Evolutionary conservation across 1,140 invertebrate genomes (phyloP), one percentile per base, ranked within the genome.

Genomic region (Gyrodactylus salaris): DNA sequence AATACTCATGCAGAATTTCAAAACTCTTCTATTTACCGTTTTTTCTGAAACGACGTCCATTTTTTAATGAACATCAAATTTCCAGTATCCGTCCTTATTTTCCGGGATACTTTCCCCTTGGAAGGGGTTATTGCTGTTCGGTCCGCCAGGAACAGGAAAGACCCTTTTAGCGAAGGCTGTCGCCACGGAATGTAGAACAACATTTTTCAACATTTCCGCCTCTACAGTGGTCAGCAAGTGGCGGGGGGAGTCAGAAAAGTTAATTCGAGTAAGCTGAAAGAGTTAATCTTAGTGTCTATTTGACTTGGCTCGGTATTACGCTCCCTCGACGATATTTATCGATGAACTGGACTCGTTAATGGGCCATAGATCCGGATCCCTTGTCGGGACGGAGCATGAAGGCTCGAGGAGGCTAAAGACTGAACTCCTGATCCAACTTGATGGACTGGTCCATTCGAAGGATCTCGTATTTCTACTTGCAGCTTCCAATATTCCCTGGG

Each of bases 201-300:
- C 88, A 0, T 92, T 93, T 79, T 91, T 94, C 78, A 93, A 92
- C 77, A 86, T 94, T 26, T 88, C 89, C 0, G 87, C 88, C 34
- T 89, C 89, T 76, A 86, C 86, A 0, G 84, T 94, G 23, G 85
- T 91, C 1, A 90, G 88, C 77, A 94, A 94, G 81, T 94, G 90
- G 89, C 83, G 91, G 72, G 91, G 90, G 0, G 90, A 95, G 76
- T 92, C 89, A 0, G 90, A 94, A 82, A 94, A 92, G 80, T 85
- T 91, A 75, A 84, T 91, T 34, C 85, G 88, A 78, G 87, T 87
- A 77, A 81, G 78, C 75, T 27, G 68, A 73, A 73, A 75, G 16
- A 1, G 21, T 23, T 20, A 23, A 19, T 74, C n/a, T 70, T n/a
- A 16, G 22, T 21, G 26, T 1, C 72, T 84, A 76, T 83, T 84